Base-by-base conservation (phyloP, 2,797 vertebrate species). In the Myiotriccus ornatus region DNA sequence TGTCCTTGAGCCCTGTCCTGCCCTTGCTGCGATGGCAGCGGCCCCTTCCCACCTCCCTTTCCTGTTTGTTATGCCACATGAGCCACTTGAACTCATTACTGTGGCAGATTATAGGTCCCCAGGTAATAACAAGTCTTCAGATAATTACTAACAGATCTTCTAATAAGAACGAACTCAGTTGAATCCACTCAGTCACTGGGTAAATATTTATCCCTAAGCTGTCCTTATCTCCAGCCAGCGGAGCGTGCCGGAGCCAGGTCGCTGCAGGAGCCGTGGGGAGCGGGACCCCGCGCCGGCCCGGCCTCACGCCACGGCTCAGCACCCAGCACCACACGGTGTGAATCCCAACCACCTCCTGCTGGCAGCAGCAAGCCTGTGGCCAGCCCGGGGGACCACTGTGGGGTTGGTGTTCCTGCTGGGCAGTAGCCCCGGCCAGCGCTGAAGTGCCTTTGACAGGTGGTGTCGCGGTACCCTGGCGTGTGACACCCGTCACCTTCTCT, bases 81-180 rank as follows among this genome's bases (percentile, higher is more conserved):
- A 97, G 89, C 94, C 67, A 69, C 96, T 94, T 56, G 63, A 95
- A 76, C 96, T 97, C 97, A 96, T 97, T 97, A 97, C 93, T 27
- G 82, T 70, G 77, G 96, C 87, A 24, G 96, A 96, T 96, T 84
- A 95, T 69, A 88, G 94, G 97, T 96, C 97, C 95, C 96, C 90
- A 86, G 97, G 96, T 97, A 93, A 95, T 91, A 86, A 84, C 32
- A 59, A 23, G 30, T 78, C 94, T 91, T 97, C 21, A 70, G 95
- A 87, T 97, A 96, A 98, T 98, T 97, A 96, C 97, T 81, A 93
- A 85, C 97, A 94, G 94, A 91, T 94, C 73, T 94, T 96, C 93
- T 97, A 95, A 97, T 92, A 95, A 95, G 93, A 94, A 86, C 34
- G 91, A 94, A 94, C 94, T 96, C 95, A 19, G 62, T 50, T 84